A percentile compares a stretch with the other conserved stretches of the same genome.
Conservation (phyloP, 2,888 invertebrate species). For the Eupeodes luniger region DNA sequence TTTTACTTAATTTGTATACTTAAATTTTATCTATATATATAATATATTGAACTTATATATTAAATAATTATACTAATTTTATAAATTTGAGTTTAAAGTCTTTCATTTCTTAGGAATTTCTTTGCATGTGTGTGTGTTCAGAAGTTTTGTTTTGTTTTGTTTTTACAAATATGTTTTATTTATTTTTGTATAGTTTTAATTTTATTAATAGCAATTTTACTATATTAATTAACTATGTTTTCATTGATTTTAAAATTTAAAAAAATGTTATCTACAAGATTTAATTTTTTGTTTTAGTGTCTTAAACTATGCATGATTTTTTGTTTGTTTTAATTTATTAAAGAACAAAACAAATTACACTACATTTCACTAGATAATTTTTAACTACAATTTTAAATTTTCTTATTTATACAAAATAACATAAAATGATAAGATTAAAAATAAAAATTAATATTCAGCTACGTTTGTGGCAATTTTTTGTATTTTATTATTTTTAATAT, state of each 20-base stretch:
- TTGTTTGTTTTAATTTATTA: slow-evolving; percentile 21
- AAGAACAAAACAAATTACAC: slow-evolving; percentile 30
- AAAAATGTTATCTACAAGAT: slow-evolving; percentile 77
- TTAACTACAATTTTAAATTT: slow-evolving; percentile 14
- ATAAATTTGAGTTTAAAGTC: slow-evolving; percentile 80
- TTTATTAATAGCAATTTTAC: slow-evolving; percentile 24
- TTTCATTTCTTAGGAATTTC: slow-evolving; percentile 84
- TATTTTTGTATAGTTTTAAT: slow-evolving; percentile 55
- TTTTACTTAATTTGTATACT: slow-evolving; percentile 12
- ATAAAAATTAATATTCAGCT: slow-evolving; percentile 31
- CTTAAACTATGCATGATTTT: slow-evolving; percentile 40
- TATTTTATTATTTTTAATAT: neutral
- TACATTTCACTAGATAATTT: slow-evolving; percentile 21
- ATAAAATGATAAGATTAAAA: neutral
- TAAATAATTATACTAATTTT: slow-evolving; percentile 37
- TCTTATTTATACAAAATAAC: slow-evolving; percentile 19
- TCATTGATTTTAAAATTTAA: slow-evolving; percentile 39
- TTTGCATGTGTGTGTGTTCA: slow-evolving; percentile 73
- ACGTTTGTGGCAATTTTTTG: slow-evolving; percentile 61
- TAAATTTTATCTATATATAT: slow-evolving; percentile 10
- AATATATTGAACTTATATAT: slow-evolving; percentile 53
- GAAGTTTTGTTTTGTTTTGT: slow-evolving; percentile 59
- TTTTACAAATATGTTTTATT: slow-evolving; percentile 37
- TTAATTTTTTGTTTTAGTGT: slow-evolving; percentile 57
- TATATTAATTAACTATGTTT: slow-evolving; percentile 57